These are phyloP conservation scores for Oncorhynchus mykiss DNA, from an alignment of 2,113 vertebrate genomes.

Conservation along the genomic window DNA sequence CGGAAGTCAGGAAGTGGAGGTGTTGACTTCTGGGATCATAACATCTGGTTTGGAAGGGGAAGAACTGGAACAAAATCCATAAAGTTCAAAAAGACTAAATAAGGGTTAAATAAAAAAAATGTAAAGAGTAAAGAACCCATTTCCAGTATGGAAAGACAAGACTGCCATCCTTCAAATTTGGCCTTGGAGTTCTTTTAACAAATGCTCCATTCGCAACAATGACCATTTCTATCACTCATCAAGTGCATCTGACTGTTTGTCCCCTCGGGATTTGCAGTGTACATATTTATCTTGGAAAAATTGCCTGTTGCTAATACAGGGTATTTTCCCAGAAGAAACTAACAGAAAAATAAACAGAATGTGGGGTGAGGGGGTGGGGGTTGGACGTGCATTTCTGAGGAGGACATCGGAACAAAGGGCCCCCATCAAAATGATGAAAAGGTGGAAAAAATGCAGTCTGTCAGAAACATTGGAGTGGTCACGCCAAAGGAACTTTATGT, in stretches of 20 bases:
- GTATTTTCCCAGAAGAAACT: slow-evolving; percentile 47
- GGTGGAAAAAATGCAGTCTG: slow-evolving; percentile 15
- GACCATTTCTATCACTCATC: background rate
- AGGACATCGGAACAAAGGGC: too few species aligned
- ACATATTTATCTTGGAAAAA: slow-evolving; percentile 49
- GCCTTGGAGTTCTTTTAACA: slow-evolving; percentile 47
- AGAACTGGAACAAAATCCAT: slow-evolving; percentile 36
- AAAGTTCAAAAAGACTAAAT: slow-evolving; percentile 29
- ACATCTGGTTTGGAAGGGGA: slow-evolving; percentile 54
- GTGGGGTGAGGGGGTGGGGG: too few species aligned
- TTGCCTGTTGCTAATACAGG: slow-evolving; percentile 34
- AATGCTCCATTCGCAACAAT: slow-evolving; percentile 21
- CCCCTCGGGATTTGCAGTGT: slow-evolving; percentile 25
- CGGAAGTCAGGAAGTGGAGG: slow-evolving; percentile 44
- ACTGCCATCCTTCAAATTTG: slow-evolving; percentile 36
- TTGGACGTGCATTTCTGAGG: too few species aligned
- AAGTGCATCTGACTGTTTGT: slow-evolving; percentile 9
- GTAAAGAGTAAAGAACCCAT: slow-evolving; percentile 27
- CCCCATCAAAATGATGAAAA: too few species aligned
- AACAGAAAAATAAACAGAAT: background rate
- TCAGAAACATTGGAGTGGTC: background rate
- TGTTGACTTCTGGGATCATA: slow-evolving; percentile 61
- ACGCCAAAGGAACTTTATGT: too few species aligned
- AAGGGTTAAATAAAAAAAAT: too few species aligned
- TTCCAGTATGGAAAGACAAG: slow-evolving; percentile 22